Percentiles rank a stretch among this genome's conserved stretches.
Conservation (phyloP, 92 coral and sea anemone genomes). For the Zoanthus sansibaricus region DNA sequence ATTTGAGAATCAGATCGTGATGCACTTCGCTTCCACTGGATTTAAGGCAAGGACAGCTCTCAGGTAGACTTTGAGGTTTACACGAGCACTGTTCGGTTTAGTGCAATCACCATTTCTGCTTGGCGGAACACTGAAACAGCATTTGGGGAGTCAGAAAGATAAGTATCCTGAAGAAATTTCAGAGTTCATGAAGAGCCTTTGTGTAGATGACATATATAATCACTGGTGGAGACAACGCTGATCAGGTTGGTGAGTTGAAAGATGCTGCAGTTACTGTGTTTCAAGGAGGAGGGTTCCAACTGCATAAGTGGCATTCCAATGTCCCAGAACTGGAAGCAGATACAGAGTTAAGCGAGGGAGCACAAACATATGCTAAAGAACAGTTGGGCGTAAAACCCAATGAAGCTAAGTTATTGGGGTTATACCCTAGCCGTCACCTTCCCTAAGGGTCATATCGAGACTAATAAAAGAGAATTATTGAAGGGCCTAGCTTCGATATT, state of each 20-base stretch:
- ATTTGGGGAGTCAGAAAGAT: slow-evolving; percentile 30
- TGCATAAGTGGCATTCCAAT: slow-evolving; percentile 75
- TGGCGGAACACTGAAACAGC: slow-evolving; percentile 36
- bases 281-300: slow-evolving; percentile 57
- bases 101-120: slow-evolving; percentile 38
- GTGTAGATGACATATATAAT: slow-evolving; percentile 75
- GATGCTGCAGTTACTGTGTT: slow-evolving; percentile 55
- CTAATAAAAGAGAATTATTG: slow-evolving; percentile 43
- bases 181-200: slow-evolving; percentile 61
- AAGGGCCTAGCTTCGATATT: slow-evolving; percentile 45
- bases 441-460: slow-evolving; percentile 39
- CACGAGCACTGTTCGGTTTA: slow-evolving; percentile 36
- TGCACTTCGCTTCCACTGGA: slow-evolving; percentile 45
- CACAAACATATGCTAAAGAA: slow-evolving; percentile 59
- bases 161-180: slow-evolving; percentile 35
- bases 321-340: slow-evolving; percentile 62
- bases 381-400: slow-evolving; percentile 61
- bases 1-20: slow-evolving; percentile 42
- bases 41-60: slow-evolving; percentile 4
- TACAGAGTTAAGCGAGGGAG: not conserved
- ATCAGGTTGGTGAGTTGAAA: slow-evolving; percentile 62
- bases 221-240: slow-evolving; percentile 53
- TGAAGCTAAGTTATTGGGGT: slow-evolving; percentile 60
- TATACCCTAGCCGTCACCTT: slow-evolving; percentile 36
- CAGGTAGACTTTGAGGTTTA: slow-evolving; percentile 16